A percentile compares a stretch with the other conserved stretches of the same genome.
phyloP scores from a whole-genome alignment of 2,797 vertebrate species.

The Echiichthys vipera region DNA sequence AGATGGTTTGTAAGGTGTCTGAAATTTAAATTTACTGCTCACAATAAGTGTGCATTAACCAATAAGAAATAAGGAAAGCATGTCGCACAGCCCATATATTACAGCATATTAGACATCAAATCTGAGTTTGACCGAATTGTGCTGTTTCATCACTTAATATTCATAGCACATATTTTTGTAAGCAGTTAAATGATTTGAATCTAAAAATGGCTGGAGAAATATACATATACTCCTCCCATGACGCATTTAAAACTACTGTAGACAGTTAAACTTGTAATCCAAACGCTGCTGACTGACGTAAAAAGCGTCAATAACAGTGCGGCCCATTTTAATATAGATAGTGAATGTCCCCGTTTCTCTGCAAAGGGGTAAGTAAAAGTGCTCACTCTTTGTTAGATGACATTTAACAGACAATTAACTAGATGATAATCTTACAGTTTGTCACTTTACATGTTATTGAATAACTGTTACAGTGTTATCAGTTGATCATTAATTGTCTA shows the following conservation, averaged over 20 bases:
- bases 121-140: background rate
- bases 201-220: too few species aligned
- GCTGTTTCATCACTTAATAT: background rate
- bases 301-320: too few species aligned
- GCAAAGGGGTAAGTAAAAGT: too few species aligned
- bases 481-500: too few species aligned
- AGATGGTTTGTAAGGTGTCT: background rate
- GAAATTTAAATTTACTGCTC: background rate
- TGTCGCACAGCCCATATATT: background rate
- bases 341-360: too few species aligned
- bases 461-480: background rate
- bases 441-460: too few species aligned
- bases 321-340: too few species aligned
- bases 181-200: constrained; percentile 5
- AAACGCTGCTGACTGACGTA: too few species aligned
- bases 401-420: too few species aligned
- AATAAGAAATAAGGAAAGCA: background rate
- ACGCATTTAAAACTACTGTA: background rate
- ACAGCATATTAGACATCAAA: background rate
- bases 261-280: too few species aligned
- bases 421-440: too few species aligned
- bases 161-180: background rate
- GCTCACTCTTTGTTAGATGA: too few species aligned
- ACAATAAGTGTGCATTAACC: background rate
- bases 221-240: background rate